Evolutionary conservation across 2,797 vertebrate genomes (phyloP), one percentile per base, ranked within the genome.

Genomic region (Dendrocincla tyrannina): DNA sequence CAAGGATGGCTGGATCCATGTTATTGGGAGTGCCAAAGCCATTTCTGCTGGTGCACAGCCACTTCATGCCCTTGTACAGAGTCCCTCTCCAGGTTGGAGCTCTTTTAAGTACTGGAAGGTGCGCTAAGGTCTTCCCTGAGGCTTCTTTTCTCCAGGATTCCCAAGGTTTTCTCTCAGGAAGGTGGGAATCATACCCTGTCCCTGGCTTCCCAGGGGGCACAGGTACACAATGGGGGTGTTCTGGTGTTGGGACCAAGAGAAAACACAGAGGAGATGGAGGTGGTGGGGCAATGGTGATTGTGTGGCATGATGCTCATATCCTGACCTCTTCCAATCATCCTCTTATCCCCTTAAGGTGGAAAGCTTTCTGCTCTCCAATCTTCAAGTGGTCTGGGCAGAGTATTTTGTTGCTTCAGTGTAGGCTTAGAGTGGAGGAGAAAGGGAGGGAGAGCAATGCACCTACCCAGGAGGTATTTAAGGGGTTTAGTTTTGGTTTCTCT

Each of bases 1-100:
- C 0, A 1, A 53, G 39, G 25, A 22, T 1, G 8, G 23, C 35
- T 37, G 80, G 68, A 44, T 30, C 27, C 9, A 0, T 0, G 0
- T 22, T 3, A 7, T 4, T 30, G 20, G 17, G 47, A 12, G 4
- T 7, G 13, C 7, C 4, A 8, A 35, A 80, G 32, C 7, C 24
- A 8, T n/a, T 78, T 32, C 72, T 90, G 70, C 58, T 27, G 2
- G 0, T 17, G 22, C 58, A 23, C 62, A 58, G 33, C 44, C 33
- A 46, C 39, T 22, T 23, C 5, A 2, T 2, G 17, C 30, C 39
- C 32, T 53, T 41, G 66, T 2, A 10, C 39, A 17, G 22, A 52
- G 15, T 22, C 15, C 7, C 22, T 59, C 18, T n/a, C 16, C 11
- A 11, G 4, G 46, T 0, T n/a, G 46, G 9, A 59, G 39, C 33